Base-by-base conservation (phyloP, 2,888 invertebrate species). In the Phaonia tiefii region DNA sequence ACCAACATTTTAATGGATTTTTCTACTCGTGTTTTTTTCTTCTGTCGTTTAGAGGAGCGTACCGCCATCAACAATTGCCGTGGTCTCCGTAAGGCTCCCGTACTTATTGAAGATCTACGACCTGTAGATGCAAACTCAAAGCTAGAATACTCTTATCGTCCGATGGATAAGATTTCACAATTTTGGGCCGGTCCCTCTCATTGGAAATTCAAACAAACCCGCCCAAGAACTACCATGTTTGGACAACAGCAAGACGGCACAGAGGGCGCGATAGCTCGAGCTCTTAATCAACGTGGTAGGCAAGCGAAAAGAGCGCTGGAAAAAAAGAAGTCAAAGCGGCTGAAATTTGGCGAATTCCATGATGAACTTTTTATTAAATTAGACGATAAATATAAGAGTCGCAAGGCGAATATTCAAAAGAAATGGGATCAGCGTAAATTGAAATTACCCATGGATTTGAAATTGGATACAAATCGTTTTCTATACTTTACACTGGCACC, bases 101-200 rank as follows among this genome's bases (percentile, higher is more conserved):
- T 90, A 5, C 85, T 91, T 0, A 92, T 94, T 69, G 91, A 92
- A 1, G 93, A 94, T 89, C 91, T 93, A 89, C 91, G 93, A 15
- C 94, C 94, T 1, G 88, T 88, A 26, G 91, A 90, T 78, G 89
- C 92, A 58, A 92, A 91, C 85, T 89, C 92, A 42, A 91, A 87
- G 74, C 92, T 94, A 54, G 95, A 96, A 89, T 96, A 95, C 90
- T 95, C 95, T 0, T 95, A 95, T 93, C 89, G 92, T 92, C 88
- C 93, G 88, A 86, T 88, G 89, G 91, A 88, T 84, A 90, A 87
- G 87, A 91, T 91, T 11, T 89, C 89, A 46, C 90, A 90, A 75
- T 91, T 94, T 84, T 97, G 96, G 96, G 96, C 95, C 22, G 97
- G 97, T 0, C 96, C 97, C 37, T 92, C 93, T 56, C 95, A 97